Base-by-base conservation (phyloP, 2,797 vertebrate species). In the Adrianichthys oophorus region DNA sequence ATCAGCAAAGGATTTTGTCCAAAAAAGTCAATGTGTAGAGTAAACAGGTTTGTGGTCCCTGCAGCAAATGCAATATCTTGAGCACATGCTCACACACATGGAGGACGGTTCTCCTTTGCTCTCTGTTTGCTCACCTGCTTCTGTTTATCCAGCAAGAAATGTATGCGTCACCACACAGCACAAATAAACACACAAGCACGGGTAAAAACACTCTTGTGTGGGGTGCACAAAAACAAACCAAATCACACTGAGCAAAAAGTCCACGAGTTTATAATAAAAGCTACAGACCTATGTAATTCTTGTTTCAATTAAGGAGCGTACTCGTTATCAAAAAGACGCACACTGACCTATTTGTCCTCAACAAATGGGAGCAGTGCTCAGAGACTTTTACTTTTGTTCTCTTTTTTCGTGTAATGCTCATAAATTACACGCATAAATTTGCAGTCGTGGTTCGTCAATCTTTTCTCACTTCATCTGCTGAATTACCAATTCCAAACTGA, bases 151-250 rank as follows among this genome's bases (percentile, higher is more conserved):
- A 48, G 65, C 32, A 58, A 74, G 66, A 75, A 65, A 70, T 79
- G 64, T 70, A 78, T 84, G 74, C 74, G 70, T 65, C 61, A 48
- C 49, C 65, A 70, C 16, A 10, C 50, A 70, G 65, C 72, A 54
- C 59, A 56, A 76, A 82, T 71, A 82, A 79, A 84, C 70, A 78
- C 55, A 55, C 55, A 61, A 15, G 24, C 56, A 66, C 62, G 76
- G 58, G 58, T 41, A 7, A 52, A 37, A 52, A 8, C 52, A 52
- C 54, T 73, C 64, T 60, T 43, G 23, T 23, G 44, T 56, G 19
- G 7, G 19, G 47, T 47, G 62, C 42, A 65, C 23, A 56, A 12
- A 74, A 71, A 72, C 56, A 70, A 32, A 53, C 7, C 37, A 47
- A 26, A 68, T 60, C 50, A 26, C 53, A 60, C 10, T 18, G 14